phyloP scores from a whole-genome alignment of 2,797 vertebrate species.

The Telmatherina bonti region DNA sequence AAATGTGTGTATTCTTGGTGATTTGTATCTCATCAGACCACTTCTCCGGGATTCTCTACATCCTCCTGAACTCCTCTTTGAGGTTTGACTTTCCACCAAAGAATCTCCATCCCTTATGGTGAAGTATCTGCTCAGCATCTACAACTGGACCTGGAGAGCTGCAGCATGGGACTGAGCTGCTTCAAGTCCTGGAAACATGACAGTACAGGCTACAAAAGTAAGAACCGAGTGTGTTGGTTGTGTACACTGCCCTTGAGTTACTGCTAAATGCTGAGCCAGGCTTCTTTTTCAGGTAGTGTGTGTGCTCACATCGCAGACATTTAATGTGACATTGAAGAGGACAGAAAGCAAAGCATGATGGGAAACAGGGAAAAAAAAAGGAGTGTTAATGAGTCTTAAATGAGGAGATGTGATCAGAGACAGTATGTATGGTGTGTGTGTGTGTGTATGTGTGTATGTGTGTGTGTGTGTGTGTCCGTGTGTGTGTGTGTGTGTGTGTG shows the following conservation, averaged over 20 bases:
- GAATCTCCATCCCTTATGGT: background rate
- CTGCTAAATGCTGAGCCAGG: conserved; percentile 54
- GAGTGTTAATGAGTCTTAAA: background rate
- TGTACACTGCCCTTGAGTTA: conserved; percentile 43
- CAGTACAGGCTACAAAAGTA: conserved; percentile 82
- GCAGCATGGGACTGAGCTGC: conserved; percentile 87
- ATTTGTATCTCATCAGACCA: no score
- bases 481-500: no score
- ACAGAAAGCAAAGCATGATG: conserved; percentile 40
- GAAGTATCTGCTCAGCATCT: conserved; percentile 14
- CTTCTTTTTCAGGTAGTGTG: conserved; percentile 14
- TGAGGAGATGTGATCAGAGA: background rate
- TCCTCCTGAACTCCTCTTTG: no score
- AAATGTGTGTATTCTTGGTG: no score
- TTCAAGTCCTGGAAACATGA: conserved; percentile 88
- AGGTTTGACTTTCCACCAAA: background rate
- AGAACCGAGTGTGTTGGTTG: conserved; percentile 18
- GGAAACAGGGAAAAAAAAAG: conserved; percentile 13
- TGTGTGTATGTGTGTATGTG: background rate
- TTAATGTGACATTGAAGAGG: conserved; percentile 55
- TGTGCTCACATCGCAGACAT: conserved; percentile 20
- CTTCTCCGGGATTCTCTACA: no score
- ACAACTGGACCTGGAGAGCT: conserved; percentile 29
- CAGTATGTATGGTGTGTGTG: no score
- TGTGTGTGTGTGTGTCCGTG: no score